These are phyloP conservation scores for Conus canariensis DNA, from an alignment of 2,888 invertebrate genomes.

Conservation along the genomic window DNA sequence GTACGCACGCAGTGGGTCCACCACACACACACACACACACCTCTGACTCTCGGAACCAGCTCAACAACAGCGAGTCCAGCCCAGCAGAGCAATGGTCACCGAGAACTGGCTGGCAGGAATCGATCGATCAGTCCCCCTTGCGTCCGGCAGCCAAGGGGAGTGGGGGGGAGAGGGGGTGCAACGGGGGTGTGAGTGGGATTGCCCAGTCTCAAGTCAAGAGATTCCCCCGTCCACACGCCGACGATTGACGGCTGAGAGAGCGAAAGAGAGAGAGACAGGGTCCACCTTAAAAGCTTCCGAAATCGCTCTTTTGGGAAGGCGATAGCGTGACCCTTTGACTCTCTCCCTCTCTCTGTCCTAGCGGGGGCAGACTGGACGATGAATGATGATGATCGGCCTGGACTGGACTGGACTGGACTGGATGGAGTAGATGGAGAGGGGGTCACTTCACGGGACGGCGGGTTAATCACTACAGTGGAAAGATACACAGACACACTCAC, in stretches of 20 bases:
- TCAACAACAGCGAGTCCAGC: not conserved
- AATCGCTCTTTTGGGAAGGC: not conserved
- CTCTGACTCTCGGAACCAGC: not conserved
- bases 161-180: not conserved
- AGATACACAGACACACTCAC: not conserved
- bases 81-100: not conserved
- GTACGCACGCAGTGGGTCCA: too few species aligned
- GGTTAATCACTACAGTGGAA: not conserved
- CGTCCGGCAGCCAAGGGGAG: not conserved
- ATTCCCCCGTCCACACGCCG: not conserved
- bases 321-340: not conserved
- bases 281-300: not conserved
- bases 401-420: too few species aligned
- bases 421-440: too few species aligned
- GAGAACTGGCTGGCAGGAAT: not conserved
- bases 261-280: not conserved
- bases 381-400: too few species aligned
- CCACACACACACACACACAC: not conserved
- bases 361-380: not conserved
- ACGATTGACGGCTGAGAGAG: too few species aligned
- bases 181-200: not conserved
- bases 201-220: not conserved
- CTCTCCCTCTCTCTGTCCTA: not conserved
- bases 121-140: not conserved
- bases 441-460: not conserved